Evolutionary conservation across 2,888 invertebrate species (phyloP).

Genomic region (Drosophila neotestacea): DNA sequence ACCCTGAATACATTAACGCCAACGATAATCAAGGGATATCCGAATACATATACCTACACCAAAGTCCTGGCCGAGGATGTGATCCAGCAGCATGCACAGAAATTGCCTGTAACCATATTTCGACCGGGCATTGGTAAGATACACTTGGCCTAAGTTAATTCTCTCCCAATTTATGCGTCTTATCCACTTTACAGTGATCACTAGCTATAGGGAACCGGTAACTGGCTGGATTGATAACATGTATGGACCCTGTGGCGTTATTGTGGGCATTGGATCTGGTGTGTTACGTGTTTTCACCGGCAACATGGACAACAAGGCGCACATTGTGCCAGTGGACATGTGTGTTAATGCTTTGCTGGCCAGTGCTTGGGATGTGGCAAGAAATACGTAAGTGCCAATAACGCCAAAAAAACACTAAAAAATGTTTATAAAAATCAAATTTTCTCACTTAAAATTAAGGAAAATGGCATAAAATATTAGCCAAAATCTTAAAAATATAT

Average conservation of each 20-base stretch:
- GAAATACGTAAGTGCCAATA: constrained; percentile 78
- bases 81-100: constrained; percentile 87
- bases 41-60: constrained; percentile 91
- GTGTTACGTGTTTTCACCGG: constrained; percentile 86
- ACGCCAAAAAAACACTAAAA: background rate
- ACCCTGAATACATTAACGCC: constrained; percentile 84
- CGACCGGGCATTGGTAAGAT: constrained; percentile 89
- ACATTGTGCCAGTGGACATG: constrained; percentile 86
- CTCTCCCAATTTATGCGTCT: too few relatives aligned
- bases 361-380: constrained; percentile 86
- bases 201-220: constrained; percentile 86
- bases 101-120: constrained; percentile 89
- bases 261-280: constrained; percentile 88
- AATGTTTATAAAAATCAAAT: too few relatives aligned
- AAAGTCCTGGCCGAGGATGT: constrained; percentile 90
- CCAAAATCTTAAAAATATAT: too few relatives aligned
- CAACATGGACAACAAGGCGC: constrained; percentile 84
- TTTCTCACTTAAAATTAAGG: too few relatives aligned
- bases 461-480: too few relatives aligned
- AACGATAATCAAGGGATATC: constrained; percentile 84
- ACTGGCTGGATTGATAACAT: constrained; percentile 91
- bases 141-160: background rate
- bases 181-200: constrained; percentile 83
- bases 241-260: constrained; percentile 87
- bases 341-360: constrained; percentile 86